Conservation (phyloP, 2,888 invertebrate genomes). For the Leucophora obtusa region DNA sequence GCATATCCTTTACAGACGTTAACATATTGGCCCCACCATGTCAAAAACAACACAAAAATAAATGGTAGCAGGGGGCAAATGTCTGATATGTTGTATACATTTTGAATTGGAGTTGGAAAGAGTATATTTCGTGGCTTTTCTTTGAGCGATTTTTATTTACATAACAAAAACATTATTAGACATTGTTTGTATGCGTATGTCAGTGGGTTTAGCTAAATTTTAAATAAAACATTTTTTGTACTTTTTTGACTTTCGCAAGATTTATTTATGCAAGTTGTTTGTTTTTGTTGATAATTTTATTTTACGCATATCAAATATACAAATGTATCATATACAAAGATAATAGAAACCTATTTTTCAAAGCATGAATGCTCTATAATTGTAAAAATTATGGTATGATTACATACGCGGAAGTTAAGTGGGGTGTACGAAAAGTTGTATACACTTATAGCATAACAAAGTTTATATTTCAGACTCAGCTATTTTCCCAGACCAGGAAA, state of each 20-base stretch:
- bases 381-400: background rate
- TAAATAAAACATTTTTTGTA: constrained; percentile 18
- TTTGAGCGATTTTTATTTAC: constrained; percentile 34
- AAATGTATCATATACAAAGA: constrained; percentile 14
- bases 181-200: constrained; percentile 35
- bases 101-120: constrained; percentile 20
- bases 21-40: constrained; percentile 56
- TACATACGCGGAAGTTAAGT: background rate
- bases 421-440: background rate
- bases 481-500: too few species aligned
- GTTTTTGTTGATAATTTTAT: constrained; percentile 12
- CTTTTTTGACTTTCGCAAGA: constrained; percentile 20
- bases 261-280: constrained; percentile 30
- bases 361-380: constrained; percentile 13
- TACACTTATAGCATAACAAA: too few species aligned
- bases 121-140: constrained; percentile 5
- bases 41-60: constrained; percentile 49
- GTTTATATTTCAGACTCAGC: too few species aligned
- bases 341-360: constrained; percentile 20
- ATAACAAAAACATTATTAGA: constrained; percentile 42
- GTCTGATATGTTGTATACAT: constrained; percentile 47
- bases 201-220: constrained; percentile 33
- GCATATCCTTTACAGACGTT: constrained; percentile 48
- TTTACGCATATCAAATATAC: constrained; percentile 16
- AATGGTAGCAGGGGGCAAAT: constrained; percentile 60